phyloP scores from a whole-genome alignment of 2,797 vertebrate genomes.

The Ctenosaura bakeri region DNA sequence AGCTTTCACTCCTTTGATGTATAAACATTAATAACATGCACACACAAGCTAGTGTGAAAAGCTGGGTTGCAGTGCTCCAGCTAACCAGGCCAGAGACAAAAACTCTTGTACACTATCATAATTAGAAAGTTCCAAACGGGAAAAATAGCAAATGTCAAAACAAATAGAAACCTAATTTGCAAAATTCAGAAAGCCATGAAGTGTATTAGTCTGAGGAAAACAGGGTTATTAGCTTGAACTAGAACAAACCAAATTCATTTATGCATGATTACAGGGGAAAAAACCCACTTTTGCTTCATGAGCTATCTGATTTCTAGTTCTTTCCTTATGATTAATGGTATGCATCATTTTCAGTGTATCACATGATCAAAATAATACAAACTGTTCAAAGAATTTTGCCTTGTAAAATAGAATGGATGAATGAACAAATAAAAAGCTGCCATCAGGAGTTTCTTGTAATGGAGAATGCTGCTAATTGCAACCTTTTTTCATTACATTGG shows the following conservation, averaged over 20 bases:
- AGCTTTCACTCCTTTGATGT: not conserved
- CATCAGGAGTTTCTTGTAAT: not conserved
- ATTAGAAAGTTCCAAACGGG: slow-evolving; percentile 8
- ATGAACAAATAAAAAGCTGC: too few species aligned
- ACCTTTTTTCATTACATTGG: not conserved
- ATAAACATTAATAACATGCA: not conserved
- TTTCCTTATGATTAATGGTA: too few species aligned
- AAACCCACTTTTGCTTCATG: not conserved
- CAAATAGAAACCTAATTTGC: slow-evolving; percentile 14
- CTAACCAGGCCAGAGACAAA: not conserved
- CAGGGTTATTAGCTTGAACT: not conserved
- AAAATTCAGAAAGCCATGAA: not conserved
- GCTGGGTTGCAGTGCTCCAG: not conserved
- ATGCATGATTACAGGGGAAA: not conserved
- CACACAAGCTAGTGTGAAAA: not conserved
- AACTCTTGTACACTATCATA: not conserved
- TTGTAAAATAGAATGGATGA: not conserved
- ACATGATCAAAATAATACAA: not conserved
- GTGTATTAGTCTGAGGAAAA: not conserved
- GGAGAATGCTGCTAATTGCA: not conserved
- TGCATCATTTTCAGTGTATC: too few species aligned
- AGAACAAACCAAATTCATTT: not conserved
- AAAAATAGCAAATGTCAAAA: not conserved
- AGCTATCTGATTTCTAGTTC: not conserved
- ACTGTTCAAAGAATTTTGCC: not conserved